Base-by-base conservation (phyloP, 2,113 vertebrate species). In the Limnothrissa miodon region DNA sequence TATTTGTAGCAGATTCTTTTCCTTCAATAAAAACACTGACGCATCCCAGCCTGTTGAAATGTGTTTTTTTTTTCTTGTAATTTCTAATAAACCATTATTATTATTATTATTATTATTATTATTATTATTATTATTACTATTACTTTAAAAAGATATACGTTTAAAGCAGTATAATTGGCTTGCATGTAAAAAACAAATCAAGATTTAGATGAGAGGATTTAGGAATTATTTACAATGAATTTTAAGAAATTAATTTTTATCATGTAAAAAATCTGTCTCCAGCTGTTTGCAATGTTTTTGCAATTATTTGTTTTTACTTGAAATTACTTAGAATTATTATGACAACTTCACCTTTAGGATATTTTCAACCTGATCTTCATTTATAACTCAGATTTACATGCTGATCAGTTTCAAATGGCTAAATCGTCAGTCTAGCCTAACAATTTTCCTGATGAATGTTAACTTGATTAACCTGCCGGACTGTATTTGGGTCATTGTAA, bases 1-100 rank as follows among this genome's bases (percentile, higher is more conserved):
- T 91, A 89, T 90, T 89, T 91, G 87, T 91, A 90, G 89, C 90
- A 90, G 82, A 36, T 62, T 74, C 36, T 87, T 84, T 79, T 83
- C 84, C 83, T 79, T 82, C 83, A 91, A 91, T 90, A 91, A 89
- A 91, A 90, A 85, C 86, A 87, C 86, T 82, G 86, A 85, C 82
- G 80, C 83, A 86, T 86, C 83, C 74, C 78, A 81, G 1, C 25
- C 66, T 74, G 10, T 74, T 33, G 11, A 74, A 1, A 13, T 74
- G 66, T 74, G 66, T 2, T 17, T 17, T 74, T 36, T 74, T 74
- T 6, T 36, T 70, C 25, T 25, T 0, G 5, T 39, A 36, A 13
- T 13, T 74, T 74, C 17, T 74, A 74, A 74, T 39, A 2, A 33
- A 15, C 25, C 1, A 74, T 36, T 74, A n/a, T n/a, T n/a, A n/a